Conservation (phyloP, 2,888 invertebrate genomes). For the Bhutanitis thaidina region DNA sequence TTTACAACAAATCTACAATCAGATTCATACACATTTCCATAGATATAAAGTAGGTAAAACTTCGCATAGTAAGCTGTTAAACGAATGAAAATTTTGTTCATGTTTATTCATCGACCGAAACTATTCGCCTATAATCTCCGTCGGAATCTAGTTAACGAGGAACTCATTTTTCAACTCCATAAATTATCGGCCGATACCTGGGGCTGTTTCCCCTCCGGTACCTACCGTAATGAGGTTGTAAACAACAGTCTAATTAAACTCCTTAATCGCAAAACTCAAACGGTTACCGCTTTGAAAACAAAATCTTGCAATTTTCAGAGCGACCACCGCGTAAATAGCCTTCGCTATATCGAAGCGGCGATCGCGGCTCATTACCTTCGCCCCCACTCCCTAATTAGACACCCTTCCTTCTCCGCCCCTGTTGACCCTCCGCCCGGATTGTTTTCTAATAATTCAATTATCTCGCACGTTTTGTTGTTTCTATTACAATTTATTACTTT, state of each 20-base stretch:
- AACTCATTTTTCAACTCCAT: conserved; percentile 75
- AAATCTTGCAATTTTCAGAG: conserved; percentile 76
- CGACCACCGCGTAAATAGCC: conserved; percentile 76
- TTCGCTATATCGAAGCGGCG: conserved; percentile 76
- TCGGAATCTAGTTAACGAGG: conserved; percentile 51
- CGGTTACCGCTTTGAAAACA: conserved; percentile 78
- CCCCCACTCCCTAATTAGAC: conserved; percentile 71
- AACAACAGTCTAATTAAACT: conserved; percentile 80
- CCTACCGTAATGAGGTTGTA: conserved; percentile 77
- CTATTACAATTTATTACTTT: conserved; percentile 17
- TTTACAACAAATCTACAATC: too few species aligned
- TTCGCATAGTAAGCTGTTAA: conserved; percentile 2
- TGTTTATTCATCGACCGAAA: conserved; percentile 57
- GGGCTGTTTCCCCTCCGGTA: conserved; percentile 55
- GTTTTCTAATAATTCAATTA: conserved; percentile 77
- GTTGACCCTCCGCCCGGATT: conserved; percentile 53
- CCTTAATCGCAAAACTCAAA: conserved; percentile 80
- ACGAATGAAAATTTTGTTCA: conserved; percentile 33
- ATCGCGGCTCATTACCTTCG: conserved; percentile 78
- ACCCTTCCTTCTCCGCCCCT: conserved; percentile 48
- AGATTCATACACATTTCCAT: too few species aligned
- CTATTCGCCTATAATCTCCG: conserved; percentile 54
- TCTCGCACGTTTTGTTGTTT: conserved; percentile 12
- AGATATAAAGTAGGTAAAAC: too few species aligned
- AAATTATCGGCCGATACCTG: conserved; percentile 73